A percentile compares a stretch with the other conserved stretches of the same genome.
phyloP scores from a whole-genome alignment of 2,797 vertebrate genomes.

The Urophycis tenuis region DNA sequence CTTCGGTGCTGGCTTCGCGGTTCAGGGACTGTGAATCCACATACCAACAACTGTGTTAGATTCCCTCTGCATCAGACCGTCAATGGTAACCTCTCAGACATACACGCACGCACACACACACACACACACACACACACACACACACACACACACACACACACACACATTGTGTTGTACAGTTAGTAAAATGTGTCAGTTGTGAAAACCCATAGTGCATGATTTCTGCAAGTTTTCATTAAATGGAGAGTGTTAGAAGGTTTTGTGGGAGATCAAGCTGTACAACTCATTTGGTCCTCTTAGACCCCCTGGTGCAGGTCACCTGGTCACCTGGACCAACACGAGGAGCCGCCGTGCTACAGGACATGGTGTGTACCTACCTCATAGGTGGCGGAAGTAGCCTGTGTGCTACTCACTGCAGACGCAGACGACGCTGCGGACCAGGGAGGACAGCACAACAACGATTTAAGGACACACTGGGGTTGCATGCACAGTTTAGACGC shows the following conservation, averaged over 20 bases:
- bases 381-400: slow-evolving; percentile 40
- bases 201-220: neutral
- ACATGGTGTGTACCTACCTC: slow-evolving; percentile 43
- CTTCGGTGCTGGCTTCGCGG: slow-evolving; percentile 24
- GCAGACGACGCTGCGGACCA: slow-evolving; percentile 24
- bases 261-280: too few species aligned
- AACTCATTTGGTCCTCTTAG: too few species aligned
- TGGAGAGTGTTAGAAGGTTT: too few species aligned
- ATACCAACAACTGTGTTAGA: neutral
- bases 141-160: neutral
- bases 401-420: neutral
- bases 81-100: too few species aligned
- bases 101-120: neutral
- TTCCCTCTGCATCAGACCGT: neutral
- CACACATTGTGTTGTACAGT: neutral
- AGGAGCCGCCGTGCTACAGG: too few species aligned
- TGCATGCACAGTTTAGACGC: neutral
- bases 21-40: slow-evolving; percentile 32
- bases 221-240: too few species aligned
- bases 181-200: neutral
- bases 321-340: too few species aligned
- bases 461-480: neutral
- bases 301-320: neutral
- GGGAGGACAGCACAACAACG: neutral
- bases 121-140: neutral